phyloP scores from a whole-genome alignment of 2,113 vertebrate species.

The Bujurquina vittata region DNA sequence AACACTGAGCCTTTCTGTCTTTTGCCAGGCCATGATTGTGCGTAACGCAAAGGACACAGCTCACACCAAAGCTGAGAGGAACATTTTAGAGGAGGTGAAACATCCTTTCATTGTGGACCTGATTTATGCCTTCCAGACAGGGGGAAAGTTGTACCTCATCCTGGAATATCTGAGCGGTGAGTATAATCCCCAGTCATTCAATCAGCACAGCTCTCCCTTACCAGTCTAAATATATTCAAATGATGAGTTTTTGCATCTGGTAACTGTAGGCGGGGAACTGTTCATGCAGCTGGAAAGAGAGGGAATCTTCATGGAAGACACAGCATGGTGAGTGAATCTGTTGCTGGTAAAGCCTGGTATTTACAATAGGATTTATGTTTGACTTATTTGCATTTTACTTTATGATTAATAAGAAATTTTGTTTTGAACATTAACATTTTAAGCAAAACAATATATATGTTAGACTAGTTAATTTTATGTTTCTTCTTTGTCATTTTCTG shows the following conservation, averaged over 20 bases:
- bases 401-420: too few species aligned
- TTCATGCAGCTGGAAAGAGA: slow-evolving; percentile 99
- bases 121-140: slow-evolving; percentile 99
- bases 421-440: too few species aligned
- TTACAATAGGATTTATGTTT: background rate
- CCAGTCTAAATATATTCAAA: background rate
- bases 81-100: slow-evolving; percentile 97
- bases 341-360: background rate
- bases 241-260: background rate
- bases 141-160: slow-evolving; percentile 99
- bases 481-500: background rate
- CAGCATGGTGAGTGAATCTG: slow-evolving; percentile 88
- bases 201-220: background rate
- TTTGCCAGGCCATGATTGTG: slow-evolving; percentile 94
- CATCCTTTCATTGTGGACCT: slow-evolving; percentile 98
- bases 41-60: slow-evolving; percentile 99
- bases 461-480: too few species aligned
- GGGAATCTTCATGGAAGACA: slow-evolving; percentile 99
- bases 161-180: slow-evolving; percentile 98
- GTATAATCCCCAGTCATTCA: slow-evolving; percentile 42
- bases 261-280: slow-evolving; percentile 91
- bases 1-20: background rate
- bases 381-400: too few species aligned
- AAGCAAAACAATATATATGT: too few species aligned
- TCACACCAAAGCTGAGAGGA: slow-evolving; percentile 96